Percentiles rank a stretch among this genome's conserved stretches.
phyloP scores from a whole-genome alignment of 1,140 invertebrate genomes.

The Lutraria rhynchaena region DNA sequence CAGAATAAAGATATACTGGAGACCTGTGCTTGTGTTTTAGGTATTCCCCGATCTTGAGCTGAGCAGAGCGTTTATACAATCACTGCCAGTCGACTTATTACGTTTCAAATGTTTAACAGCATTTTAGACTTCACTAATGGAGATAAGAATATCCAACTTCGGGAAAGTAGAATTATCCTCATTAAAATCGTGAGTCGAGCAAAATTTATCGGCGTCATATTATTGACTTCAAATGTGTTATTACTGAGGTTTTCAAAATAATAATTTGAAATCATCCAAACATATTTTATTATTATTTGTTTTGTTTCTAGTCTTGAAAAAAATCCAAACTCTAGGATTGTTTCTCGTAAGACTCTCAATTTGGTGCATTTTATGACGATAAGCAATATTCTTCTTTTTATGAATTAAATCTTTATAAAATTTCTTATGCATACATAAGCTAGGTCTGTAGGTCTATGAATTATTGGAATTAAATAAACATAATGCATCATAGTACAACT shows the following conservation, averaged over 20 bases:
- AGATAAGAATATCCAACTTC: not conserved
- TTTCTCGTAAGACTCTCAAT: not conserved
- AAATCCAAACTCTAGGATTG: not conserved
- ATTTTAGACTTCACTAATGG: not conserved
- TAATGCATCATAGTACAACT: not conserved
- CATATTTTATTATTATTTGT: not conserved
- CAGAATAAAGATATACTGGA: too few relatives aligned
- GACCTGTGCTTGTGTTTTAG: too few relatives aligned
- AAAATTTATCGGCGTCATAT: not conserved
- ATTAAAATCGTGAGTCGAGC: too few relatives aligned
- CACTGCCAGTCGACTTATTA: not conserved
- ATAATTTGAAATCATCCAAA: not conserved
- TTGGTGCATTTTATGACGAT: not conserved
- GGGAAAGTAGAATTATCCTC: too few relatives aligned
- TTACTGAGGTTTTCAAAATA: not conserved
- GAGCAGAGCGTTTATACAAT: too few relatives aligned
- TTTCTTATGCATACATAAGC: too few relatives aligned
- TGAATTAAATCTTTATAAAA: too few relatives aligned
- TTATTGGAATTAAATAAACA: slow-evolving; percentile 5
- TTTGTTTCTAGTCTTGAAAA: not conserved
- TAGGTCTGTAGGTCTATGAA: not conserved
- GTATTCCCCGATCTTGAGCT: too few relatives aligned
- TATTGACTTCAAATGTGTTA: not conserved
- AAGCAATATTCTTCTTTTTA: not conserved
- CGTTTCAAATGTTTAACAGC: not conserved